These are phyloP conservation scores for Odontomyia ornata DNA, from an alignment of 2,888 invertebrate genomes.

Conservation along the genomic window DNA sequence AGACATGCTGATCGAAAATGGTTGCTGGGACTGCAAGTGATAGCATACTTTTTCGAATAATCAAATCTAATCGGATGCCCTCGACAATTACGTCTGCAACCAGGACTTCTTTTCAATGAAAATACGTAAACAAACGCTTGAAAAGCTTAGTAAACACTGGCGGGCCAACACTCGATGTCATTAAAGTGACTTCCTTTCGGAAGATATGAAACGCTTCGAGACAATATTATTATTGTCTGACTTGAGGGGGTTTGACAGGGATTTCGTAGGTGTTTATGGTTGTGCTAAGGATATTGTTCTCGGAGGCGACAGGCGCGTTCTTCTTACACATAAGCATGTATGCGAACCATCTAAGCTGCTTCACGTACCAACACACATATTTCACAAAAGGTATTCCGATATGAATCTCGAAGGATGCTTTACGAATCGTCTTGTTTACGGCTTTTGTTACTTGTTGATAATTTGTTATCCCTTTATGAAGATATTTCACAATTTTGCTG, in stretches of 20 bases:
- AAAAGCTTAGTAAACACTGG: background rate
- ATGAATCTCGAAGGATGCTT: slow-evolving; percentile 42
- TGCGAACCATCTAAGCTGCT: background rate
- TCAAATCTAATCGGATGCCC: too few species aligned
- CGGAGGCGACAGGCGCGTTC: slow-evolving; percentile 13
- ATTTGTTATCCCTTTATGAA: slow-evolving; percentile 44
- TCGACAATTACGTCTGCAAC: too few species aligned
- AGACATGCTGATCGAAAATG: too few species aligned
- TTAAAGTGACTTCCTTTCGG: slow-evolving; percentile 8
- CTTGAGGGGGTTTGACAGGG: slow-evolving; percentile 48
- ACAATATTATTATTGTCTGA: slow-evolving; percentile 47
- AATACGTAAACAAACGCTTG: too few species aligned
- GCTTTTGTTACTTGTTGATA: slow-evolving; percentile 44
- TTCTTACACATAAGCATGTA: slow-evolving; percentile 1
- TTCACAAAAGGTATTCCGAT: slow-evolving; percentile 15
- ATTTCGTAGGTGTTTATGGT: slow-evolving; percentile 50
- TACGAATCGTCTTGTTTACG: slow-evolving; percentile 39
- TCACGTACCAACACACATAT: background rate
- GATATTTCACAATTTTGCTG: slow-evolving; percentile 9
- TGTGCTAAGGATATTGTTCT: slow-evolving; percentile 47
- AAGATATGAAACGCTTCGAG: slow-evolving; percentile 36
- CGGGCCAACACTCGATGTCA: background rate
- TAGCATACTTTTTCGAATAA: too few species aligned
- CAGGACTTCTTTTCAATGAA: too few species aligned
- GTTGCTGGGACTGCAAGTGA: too few species aligned